A percentile compares a stretch with the other conserved stretches of the same genome.
phyloP scores from a whole-genome alignment of 2,888 invertebrate genomes.

The Scaptomyza parva region DNA sequence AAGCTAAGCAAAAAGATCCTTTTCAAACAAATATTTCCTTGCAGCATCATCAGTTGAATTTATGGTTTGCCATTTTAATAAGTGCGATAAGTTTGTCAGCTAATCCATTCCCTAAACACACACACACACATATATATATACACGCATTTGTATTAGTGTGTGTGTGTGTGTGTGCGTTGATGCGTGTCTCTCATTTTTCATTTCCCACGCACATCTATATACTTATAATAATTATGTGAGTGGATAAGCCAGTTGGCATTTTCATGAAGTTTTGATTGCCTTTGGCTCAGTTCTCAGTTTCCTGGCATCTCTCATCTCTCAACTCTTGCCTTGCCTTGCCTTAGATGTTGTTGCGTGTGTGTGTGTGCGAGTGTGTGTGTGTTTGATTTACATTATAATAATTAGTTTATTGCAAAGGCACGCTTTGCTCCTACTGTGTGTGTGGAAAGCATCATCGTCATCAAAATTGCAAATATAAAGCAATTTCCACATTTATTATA shows the following conservation, averaged over 20 bases:
- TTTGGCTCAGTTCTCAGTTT: constrained; percentile 23
- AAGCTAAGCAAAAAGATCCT: not conserved
- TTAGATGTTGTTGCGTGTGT: constrained; percentile 35
- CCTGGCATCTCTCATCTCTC: constrained; percentile 14
- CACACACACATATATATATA: not conserved
- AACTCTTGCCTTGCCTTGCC: constrained; percentile 3
- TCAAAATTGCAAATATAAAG: constrained; percentile 70
- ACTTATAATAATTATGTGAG: constrained; percentile 43
- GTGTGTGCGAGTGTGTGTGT: constrained; percentile 45
- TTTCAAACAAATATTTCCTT: constrained; percentile 3
- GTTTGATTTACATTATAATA: constrained; percentile 67
- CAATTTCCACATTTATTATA: constrained; percentile 65
- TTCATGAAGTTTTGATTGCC: constrained; percentile 38
- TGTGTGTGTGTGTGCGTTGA: not conserved
- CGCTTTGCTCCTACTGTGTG: constrained; percentile 23
- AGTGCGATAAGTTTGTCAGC: constrained; percentile 20
- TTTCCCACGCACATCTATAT: constrained; percentile 10
- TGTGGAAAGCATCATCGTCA: constrained; percentile 34
- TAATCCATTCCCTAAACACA: constrained; percentile 1
- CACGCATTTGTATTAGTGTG: not conserved
- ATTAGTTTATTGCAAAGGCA: constrained; percentile 63
- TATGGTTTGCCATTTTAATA: constrained; percentile 12
- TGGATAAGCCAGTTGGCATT: constrained; percentile 43
- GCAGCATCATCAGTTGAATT: not conserved
- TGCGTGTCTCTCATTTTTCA: constrained; percentile 25